These are phyloP conservation scores for Ypsolopha sequella DNA, from an alignment of 2,888 invertebrate species.

Conservation along the genomic window DNA sequence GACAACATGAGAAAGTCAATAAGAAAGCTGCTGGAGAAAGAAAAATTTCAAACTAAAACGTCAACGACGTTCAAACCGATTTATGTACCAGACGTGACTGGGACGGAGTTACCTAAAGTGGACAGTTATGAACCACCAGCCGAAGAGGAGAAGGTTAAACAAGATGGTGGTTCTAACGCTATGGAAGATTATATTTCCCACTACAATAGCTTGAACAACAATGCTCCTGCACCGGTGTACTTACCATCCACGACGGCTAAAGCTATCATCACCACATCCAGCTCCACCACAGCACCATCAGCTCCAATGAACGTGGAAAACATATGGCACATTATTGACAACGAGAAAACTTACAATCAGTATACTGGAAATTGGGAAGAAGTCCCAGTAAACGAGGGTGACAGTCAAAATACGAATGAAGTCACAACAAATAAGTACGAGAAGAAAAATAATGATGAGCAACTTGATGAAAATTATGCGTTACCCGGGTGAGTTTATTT, in stretches of 20 bases:
- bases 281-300: conserved; percentile 30
- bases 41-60: conserved; percentile 27
- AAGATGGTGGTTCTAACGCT: conserved; percentile 20
- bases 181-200: conserved; percentile 41
- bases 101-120: conserved; percentile 17
- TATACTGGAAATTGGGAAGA: conserved; percentile 21
- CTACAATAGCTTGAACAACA: conserved; percentile 40
- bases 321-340: conserved; percentile 62
- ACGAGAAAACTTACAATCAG: conserved; percentile 38
- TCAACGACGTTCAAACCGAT: conserved; percentile 35
- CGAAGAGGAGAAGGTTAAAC: conserved; percentile 12
- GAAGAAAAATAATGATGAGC: conserved; percentile 12
- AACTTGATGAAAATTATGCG: conserved; percentile 44
- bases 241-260: conserved; percentile 19
- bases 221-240: conserved; percentile 28
- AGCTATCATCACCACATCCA: conserved; percentile 19
- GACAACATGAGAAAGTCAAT: conserved; percentile 43
- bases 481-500: conserved; percentile 44
- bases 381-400: conserved; percentile 10
- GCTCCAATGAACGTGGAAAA: conserved; percentile 39
- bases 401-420: conserved; percentile 8
- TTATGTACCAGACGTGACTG: conserved; percentile 42
- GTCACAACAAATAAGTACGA: conserved; percentile 10
- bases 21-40: conserved; percentile 48
- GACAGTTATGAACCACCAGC: conserved; percentile 23